Percentiles rank a stretch among this genome's conserved stretches.
Conservation (phyloP, 2,797 vertebrate genomes). For the Coccyzus lansbergi region DNA sequence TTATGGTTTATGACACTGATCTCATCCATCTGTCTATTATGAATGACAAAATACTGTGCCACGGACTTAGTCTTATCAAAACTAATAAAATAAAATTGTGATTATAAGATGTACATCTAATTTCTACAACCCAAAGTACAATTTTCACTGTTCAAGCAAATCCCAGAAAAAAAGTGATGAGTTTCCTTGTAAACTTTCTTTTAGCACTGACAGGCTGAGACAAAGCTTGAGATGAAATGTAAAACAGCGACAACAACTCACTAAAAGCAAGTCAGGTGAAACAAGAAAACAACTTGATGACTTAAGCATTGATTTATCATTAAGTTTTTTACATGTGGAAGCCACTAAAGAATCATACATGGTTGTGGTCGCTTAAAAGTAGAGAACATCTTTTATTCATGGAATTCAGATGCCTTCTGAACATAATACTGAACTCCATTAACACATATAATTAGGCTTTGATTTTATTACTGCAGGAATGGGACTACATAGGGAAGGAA, state of each 20-base stretch:
- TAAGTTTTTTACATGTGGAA: background rate
- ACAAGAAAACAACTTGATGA: background rate
- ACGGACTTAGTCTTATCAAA: background rate
- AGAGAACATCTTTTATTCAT: background rate
- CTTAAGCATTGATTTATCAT: background rate
- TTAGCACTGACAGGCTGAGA: background rate
- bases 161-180: accelerated
- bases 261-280: background rate
- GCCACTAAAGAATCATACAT: background rate
- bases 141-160: background rate
- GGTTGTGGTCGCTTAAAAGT: background rate
- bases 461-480: background rate
- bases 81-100: background rate
- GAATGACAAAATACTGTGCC: background rate
- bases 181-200: background rate
- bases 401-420: background rate
- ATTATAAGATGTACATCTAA: background rate
- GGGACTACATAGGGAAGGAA: background rate
- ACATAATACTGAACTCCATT: background rate
- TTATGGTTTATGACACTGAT: background rate
- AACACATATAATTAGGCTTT: background rate
- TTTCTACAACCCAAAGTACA: background rate
- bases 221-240: background rate
- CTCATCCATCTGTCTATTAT: background rate
- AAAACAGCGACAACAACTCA: background rate